Base-by-base conservation (phyloP, 2,797 vertebrate species). In the Trachurus trachurus region DNA sequence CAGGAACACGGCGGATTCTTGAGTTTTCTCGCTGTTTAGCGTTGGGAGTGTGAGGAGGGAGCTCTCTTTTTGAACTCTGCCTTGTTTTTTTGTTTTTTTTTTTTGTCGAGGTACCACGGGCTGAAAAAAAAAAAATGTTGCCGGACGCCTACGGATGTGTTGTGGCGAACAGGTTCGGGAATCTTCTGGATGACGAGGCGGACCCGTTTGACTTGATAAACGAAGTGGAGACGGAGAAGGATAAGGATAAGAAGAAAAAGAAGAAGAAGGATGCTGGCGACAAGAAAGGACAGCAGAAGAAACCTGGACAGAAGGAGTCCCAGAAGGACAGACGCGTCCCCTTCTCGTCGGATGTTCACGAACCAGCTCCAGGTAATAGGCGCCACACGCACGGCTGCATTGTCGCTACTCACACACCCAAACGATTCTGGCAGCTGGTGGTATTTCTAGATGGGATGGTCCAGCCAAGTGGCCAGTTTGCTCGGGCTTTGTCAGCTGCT, bases 191-290 rank as follows among this genome's bases (percentile, higher is more conserved):
- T 76, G 96, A 98, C 69, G 97, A 97, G 3, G 95, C 95, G 0
- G 97, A 99, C 87, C 98, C 97, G 16, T 96, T 97, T 74, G 98
- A 99, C 88, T 60, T 96, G 65, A 92, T 99, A 19, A 93, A 82
- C n/a, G 88, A 95, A 80, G 95, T 93, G 17, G 89, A 92, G 21
- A 89, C 88, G 37, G 91, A 91, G 65, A 94, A 94, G 52, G 90
- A 93, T 59, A 91, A 85, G 4, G 66, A 92, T 76, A 93, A 81
- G 26, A 84, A 74, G 59, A 93, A 81, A 21, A 84, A 74, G 59
- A 89, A 91, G 39, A 54, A 54, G 12, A 80, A 87, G 17, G 92
- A 92, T 67, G 93, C 92, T 0, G 89, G 92, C 0, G 74, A 86
- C 0, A 93, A 90, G 82, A 95, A 93, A 40, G 70, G 44, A 5